These are phyloP conservation scores for Muricea muricata DNA, from an alignment of 92 coral and sea anemone genomes.

Conservation along the genomic window DNA sequence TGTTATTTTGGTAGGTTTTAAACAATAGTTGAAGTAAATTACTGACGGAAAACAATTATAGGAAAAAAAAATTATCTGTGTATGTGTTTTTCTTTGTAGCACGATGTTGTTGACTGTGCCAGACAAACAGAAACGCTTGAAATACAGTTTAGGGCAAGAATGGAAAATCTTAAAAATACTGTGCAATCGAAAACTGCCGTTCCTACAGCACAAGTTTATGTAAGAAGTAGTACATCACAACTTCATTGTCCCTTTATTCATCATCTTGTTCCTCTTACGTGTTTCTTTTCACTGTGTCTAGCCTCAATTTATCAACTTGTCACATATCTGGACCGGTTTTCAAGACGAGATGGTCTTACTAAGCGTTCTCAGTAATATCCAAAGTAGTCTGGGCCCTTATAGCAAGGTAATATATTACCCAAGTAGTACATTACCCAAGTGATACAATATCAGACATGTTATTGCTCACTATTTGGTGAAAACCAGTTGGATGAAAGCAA, in stretches of 20 bases:
- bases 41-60: too few species aligned
- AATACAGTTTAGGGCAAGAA: conserved; percentile 87
- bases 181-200: conserved; percentile 99
- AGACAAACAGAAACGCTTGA: conserved; percentile 92
- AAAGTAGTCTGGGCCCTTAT: conserved; percentile 92
- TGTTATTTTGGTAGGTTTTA: conserved; percentile 77
- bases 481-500: too few species aligned
- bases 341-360: conserved; percentile 99
- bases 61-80: background rate
- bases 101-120: conserved; percentile 96
- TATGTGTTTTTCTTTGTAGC: conserved; percentile 45
- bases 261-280: background rate
- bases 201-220: conserved; percentile 98
- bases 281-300: conserved; percentile 2
- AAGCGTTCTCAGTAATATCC: conserved; percentile 96
- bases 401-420: conserved; percentile 77
- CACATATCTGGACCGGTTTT: conserved; percentile 97
- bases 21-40: too few species aligned
- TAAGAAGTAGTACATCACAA: conserved; percentile 41
- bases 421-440: too few species aligned
- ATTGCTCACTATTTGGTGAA: background rate
- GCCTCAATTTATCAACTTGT: conserved; percentile 97
- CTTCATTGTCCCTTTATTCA: background rate
- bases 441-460: background rate
- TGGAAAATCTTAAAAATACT: conserved; percentile 87